Evolutionary conservation across 2,113 vertebrate species (phyloP), one percentile per base, ranked within the genome.

Genomic region (Bettongia penicillata): DNA sequence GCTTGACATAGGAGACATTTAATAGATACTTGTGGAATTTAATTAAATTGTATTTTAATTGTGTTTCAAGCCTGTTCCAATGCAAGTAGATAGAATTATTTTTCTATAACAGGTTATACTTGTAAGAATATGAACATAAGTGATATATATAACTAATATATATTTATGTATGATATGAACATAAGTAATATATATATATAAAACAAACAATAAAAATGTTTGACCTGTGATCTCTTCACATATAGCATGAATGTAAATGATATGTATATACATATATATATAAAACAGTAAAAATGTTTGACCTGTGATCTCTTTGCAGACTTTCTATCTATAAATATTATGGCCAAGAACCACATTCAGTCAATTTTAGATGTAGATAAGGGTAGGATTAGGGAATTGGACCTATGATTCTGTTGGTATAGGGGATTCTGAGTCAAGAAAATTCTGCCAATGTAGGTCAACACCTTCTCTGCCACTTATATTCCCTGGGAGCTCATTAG

Each of bases 21-120:
- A 84, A 84, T 43, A 8, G 7, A 43, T 84, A 16, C n/a, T 84
- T 84, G 68, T 43, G 43, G 68, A 84, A 84, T 84, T 22, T 6
- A 84, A 84, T 43, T 43, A n/a, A 43, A 55, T 68, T 12, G 53
- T 26, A 93, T 48, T 52, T 93, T 89, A 68, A 55, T 93, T 31
- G 90, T 94, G 90, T 93, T 91, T n/a, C 91, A 94, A 94, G 68
- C 51, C 50, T 90, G 91, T 92, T 96, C 43, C 16, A 53, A 0
- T 93, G 28, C 68, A 77, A 50, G 94, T 8, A 94, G 53, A 12
- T 91, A 22, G 2, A 49, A 61, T 91, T 93, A 28, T 93, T 91
- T 92, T 68, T 43, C 25, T 49, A 52, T 89, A 68, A 53, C 53
- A 95, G 91, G 31, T 61, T 92, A n/a, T 61, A 89, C 55, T 24